phyloP scores from a whole-genome alignment of 2,797 vertebrate genomes.

The Epinephelus awoara region DNA sequence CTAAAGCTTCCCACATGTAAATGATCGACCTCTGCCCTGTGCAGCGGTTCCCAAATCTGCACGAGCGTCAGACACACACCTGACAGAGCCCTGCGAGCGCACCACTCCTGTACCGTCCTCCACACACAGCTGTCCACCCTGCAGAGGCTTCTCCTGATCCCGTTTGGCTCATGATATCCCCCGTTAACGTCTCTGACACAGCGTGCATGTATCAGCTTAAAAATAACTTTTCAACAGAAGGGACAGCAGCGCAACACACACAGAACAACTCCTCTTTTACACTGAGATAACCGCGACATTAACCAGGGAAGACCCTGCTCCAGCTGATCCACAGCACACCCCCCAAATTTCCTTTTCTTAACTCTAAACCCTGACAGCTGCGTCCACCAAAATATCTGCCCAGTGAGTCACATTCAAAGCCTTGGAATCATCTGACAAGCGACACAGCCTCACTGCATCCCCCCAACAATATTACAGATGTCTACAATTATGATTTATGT shows the following conservation, averaged over 20 bases:
- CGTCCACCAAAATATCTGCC: neutral
- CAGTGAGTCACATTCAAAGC: neutral
- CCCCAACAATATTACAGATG: neutral
- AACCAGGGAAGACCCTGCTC: too few relatives aligned
- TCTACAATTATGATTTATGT: neutral
- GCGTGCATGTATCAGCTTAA: too few relatives aligned
- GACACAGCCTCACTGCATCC: neutral
- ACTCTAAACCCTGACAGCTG: neutral
- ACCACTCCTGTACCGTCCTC: neutral
- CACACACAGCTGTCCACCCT: neutral
- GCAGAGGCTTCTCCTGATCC: neutral
- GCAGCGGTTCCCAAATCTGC: constrained; percentile 8
- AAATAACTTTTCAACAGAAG: neutral
- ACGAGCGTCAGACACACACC: neutral
- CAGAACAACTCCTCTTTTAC: neutral
- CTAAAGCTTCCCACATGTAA: neutral
- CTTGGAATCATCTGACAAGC: constrained; percentile 1
- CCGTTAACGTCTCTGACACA: neutral
- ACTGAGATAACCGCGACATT: neutral
- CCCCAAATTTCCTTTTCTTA: neutral
- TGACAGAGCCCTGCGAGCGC: neutral
- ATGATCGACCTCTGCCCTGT: neutral
- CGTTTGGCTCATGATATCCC: neutral
- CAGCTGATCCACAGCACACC: neutral
- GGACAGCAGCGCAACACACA: neutral